These are phyloP conservation scores for Sturnus vulgaris DNA, from an alignment of 2,113 vertebrate species.

Conservation along the genomic window DNA sequence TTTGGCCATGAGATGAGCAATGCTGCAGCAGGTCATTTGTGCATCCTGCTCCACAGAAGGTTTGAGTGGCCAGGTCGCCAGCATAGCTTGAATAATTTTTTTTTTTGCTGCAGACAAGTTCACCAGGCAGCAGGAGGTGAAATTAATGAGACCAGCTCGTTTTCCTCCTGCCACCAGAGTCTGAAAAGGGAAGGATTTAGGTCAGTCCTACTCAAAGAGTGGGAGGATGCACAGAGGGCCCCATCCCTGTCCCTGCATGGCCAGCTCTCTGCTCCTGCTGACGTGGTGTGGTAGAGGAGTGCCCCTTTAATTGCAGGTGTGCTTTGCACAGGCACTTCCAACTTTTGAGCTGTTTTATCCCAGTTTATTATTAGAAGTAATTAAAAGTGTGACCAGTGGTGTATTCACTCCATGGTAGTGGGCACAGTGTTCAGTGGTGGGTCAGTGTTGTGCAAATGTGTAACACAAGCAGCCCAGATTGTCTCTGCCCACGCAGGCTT, in stretches of 20 bases:
- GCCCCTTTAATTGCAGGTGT: neutral
- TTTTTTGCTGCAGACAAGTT: neutral
- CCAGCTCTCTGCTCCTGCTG: neutral
- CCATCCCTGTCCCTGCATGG: neutral
- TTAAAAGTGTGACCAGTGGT: neutral
- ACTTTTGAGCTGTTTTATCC: conserved; percentile 5
- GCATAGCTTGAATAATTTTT: neutral
- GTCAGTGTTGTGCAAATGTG: neutral
- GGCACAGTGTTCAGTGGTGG: neutral
- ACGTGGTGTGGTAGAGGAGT: neutral
- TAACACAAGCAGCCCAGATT: neutral
- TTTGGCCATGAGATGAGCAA: neutral
- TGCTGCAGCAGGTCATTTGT: neutral
- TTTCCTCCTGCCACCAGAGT: neutral
- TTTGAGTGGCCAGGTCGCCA: neutral
- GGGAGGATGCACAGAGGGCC: neutral
- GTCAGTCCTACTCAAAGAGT: neutral
- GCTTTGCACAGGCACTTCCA: neutral
- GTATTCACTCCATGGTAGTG: neutral
- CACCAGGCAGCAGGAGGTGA: neutral
- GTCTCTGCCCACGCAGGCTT: neutral
- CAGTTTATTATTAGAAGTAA: neutral
- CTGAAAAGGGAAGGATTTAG: conserved; percentile 19
- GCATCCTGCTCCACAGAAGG: neutral
- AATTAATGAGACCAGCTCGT: conserved; percentile 2